Evolutionary conservation across 1,140 invertebrate genomes (phyloP), one percentile per base, ranked within the genome.

Genomic region (Streblospio benedicti): DNA sequence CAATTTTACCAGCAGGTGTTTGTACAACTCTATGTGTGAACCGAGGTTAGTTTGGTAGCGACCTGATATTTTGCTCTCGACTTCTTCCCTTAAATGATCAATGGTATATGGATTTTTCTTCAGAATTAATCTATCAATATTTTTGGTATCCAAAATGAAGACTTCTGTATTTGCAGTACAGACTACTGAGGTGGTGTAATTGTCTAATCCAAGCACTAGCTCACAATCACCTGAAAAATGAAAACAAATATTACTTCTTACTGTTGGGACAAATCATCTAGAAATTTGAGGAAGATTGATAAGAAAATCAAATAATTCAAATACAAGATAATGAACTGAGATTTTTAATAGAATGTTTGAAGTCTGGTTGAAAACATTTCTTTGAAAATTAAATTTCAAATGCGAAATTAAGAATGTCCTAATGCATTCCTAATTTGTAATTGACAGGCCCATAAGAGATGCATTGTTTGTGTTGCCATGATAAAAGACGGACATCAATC

Each of bases 121-220:
- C 12, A 23, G 14, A 25, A 60, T 16, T 2, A 60, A 44, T 41
- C 59, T 50, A 27, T 60, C 59, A 18, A 60, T 43, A 30, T 60
- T 60, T 41, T 60, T 60, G 28, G 23, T 27, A 44, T 60, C 59
- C 25, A 60, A 38, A 16, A 60, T 43, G 32, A 33, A 60, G n/a
- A 60, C 59, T 28, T 60, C 52, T 12, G 49, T 56, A 31, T 56
- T 55, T n/a, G 59, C 33, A 12, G 59, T 60, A 28, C 59, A 60
- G n/a, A 33, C 23, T 9, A 60, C 41, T 16, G 31, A 55, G 25
- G 54, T 50, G 4, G 50, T 56, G 59, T 60, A 60, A 23, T 31
- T 55, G 5, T 32, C 30, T 18, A 60, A 33, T 18, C 33, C 50
- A 5, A 60, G 35, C 20, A 60, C 33, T 30, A 56, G 16, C 28